Conservation (phyloP, 2,113 vertebrate species). For the Bombycilla garrulus region DNA sequence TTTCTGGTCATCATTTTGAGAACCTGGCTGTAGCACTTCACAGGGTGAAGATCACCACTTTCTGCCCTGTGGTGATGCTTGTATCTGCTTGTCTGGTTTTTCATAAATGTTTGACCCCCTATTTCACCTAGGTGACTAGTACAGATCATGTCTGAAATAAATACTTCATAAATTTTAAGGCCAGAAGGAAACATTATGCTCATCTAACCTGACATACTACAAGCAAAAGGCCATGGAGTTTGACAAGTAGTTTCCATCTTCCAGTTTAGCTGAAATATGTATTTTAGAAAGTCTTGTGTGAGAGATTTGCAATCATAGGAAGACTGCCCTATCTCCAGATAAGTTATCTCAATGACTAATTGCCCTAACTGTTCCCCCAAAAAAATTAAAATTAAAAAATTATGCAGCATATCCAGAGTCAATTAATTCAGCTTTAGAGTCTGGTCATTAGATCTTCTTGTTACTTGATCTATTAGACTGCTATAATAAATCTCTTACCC, state of each 20-base stretch:
- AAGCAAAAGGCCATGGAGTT: not conserved
- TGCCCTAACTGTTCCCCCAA: not conserved
- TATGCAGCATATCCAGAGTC: not conserved
- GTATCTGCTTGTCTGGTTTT: not conserved
- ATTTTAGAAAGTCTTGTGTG: not conserved
- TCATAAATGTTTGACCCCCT: not conserved
- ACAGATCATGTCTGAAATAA: not conserved
- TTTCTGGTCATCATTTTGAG: not conserved
- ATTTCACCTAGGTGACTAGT: not conserved
- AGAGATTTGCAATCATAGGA: not conserved
- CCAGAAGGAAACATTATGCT: not conserved
- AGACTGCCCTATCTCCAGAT: not conserved
- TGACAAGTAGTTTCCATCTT: not conserved
- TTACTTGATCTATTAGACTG: constrained; percentile 25
- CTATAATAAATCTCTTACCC: constrained; percentile 28
- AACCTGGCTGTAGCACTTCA: not conserved
- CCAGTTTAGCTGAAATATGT: not conserved
- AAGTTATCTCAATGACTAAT: constrained; percentile 4
- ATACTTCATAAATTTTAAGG: not conserved
- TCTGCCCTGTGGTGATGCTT: not conserved
- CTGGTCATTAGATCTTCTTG: not conserved
- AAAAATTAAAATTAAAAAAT: not conserved
- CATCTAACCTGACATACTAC: not conserved
- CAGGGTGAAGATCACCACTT: not conserved
- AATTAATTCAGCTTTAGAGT: constrained; percentile 26